Conservation (phyloP, 2,113 vertebrate genomes). For the Aix galericulata region DNA sequence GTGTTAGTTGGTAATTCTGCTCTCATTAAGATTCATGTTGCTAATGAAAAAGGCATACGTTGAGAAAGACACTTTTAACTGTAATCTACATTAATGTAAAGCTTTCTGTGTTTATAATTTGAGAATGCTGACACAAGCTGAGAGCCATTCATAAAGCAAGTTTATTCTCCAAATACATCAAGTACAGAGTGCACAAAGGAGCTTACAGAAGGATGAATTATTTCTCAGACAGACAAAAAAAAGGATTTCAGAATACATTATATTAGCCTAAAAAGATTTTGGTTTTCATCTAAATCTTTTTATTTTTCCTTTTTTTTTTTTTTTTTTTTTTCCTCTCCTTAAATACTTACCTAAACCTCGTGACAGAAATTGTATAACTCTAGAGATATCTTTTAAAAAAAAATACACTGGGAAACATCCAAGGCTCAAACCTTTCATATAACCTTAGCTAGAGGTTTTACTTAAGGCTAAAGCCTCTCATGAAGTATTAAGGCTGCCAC, state of each 20-base stretch:
- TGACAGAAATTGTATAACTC: neutral
- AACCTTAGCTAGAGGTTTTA: conserved; percentile 38
- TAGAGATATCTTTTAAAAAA: neutral
- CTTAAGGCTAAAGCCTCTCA: conserved; percentile 51
- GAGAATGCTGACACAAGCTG: conserved; percentile 37
- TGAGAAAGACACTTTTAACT: neutral
- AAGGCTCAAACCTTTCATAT: neutral
- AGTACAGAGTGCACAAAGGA: conserved; percentile 1
- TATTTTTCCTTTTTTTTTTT: neutral
- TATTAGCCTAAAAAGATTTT: neutral
- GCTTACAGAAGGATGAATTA: neutral
- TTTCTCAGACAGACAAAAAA: neutral
- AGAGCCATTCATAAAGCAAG: conserved; percentile 14
- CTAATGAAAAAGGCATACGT: neutral
- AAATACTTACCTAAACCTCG: neutral
- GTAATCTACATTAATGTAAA: neutral
- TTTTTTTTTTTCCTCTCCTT: neutral
- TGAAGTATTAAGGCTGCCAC: conserved; percentile 56
- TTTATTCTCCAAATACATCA: conserved; percentile 33
- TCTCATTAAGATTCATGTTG: neutral
- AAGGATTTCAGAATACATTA: neutral
- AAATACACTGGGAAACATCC: neutral
- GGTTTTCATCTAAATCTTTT: neutral
- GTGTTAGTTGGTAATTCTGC: neutral
- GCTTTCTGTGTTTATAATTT: conserved; percentile 15